A percentile compares a stretch with the other conserved stretches of the same genome.
Evolutionary conservation across 2,113 vertebrate species (phyloP).

Genomic region (Seriola aureovittata): DNA sequence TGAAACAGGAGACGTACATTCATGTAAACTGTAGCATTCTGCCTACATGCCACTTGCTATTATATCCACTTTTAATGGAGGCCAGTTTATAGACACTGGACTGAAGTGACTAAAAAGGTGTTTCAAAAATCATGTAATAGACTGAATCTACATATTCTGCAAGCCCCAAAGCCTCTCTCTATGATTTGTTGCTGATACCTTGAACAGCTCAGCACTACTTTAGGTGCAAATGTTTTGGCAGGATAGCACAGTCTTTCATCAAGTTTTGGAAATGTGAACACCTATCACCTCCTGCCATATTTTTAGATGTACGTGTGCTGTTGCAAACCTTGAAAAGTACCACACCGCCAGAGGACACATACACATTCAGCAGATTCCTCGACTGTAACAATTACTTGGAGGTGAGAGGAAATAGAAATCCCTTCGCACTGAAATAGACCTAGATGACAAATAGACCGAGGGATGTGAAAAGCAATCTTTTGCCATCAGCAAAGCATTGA

Average conservation of each 20-base stretch:
- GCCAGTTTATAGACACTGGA: not conserved
- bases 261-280: slow-evolving; percentile 41
- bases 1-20: slow-evolving; percentile 11
- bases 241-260: not conserved
- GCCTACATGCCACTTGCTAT: not conserved
- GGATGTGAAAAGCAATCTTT: slow-evolving; percentile 57
- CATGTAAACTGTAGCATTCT: not conserved
- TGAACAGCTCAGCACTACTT: not conserved
- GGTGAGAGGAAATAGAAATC: slow-evolving; percentile 69
- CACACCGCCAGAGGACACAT: slow-evolving; percentile 57
- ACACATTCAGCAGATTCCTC: slow-evolving; percentile 64
- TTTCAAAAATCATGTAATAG: not conserved
- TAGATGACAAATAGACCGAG: slow-evolving; percentile 69
- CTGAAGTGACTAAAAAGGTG: not conserved
- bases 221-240: slow-evolving; percentile 12
- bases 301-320: slow-evolving; percentile 37
- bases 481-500: slow-evolving; percentile 52
- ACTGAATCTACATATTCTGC: not conserved
- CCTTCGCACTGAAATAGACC: slow-evolving; percentile 59
- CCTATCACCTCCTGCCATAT: slow-evolving; percentile 34
- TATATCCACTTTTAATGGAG: not conserved
- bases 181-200: slow-evolving; percentile 12
- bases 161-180: not conserved
- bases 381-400: slow-evolving; percentile 67
- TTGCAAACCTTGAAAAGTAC: slow-evolving; percentile 58